Evolutionary conservation across 2,113 vertebrate genomes (phyloP), one percentile per base, ranked within the genome.

Genomic region (Vulpes vulpes): DNA sequence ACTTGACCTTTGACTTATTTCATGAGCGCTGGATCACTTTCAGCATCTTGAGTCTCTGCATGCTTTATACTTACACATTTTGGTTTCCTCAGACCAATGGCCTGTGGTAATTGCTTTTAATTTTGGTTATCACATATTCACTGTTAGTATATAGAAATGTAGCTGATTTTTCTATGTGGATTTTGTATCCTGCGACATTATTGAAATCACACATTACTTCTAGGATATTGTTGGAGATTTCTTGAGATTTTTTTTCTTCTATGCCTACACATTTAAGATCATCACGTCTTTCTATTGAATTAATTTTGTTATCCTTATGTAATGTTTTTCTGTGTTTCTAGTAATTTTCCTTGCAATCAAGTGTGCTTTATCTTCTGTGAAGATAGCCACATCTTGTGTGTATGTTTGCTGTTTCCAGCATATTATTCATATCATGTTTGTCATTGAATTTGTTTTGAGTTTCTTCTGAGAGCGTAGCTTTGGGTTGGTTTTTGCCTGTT

Each of bases 311-410:
- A 17, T 14, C 51, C 35, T 19, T 43, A 76, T 11, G 43, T 25
- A 7, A n/a, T 8, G 23, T 4, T 79, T 3, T 10, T 38, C 43
- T 57, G n/a, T 12, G 38, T 62, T 82, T 78, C 59, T 49, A 22
- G 3, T 62, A 19, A 19, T 51, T 38, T 49, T 67, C 38, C 73
- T 17, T 60, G 8, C 51, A 43, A 59, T 25, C 11, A 62, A 81
- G 51, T 11, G 32, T 16, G 3, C 12, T 16, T 78, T 23, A 11
- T 12, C 20, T 92, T 30, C 2, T 49, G 4, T n/a, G 1, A 87
- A 49, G 15, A 6, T 0, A 15, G 51, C 27, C 22, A 17, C 2
- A 2, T 32, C 38, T 23, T 7, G 16, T 65, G 16, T 11, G 1
- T 25, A n/a, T 81, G 9, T 25, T 53, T 59, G 60, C 20, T 65